These are phyloP conservation scores for Cremastobaeus sp. DNA, from an alignment of 2,888 invertebrate species.

Conservation along the genomic window DNA sequence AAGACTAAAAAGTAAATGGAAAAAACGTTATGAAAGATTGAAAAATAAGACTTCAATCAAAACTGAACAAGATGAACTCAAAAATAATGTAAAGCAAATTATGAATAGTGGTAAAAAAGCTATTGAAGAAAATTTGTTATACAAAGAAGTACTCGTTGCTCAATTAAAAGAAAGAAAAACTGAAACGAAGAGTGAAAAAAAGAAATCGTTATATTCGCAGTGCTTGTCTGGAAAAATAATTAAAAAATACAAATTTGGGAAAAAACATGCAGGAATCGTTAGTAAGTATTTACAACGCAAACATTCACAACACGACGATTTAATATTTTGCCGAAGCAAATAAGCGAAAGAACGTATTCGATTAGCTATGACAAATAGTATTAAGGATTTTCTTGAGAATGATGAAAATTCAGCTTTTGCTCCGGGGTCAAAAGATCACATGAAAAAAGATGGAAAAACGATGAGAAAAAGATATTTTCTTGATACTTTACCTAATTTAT, in stretches of 20 bases:
- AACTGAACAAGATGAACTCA: constrained; percentile 2
- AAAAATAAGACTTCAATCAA: not conserved
- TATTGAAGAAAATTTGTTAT: constrained; percentile 23
- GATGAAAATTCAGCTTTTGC: constrained; percentile 34
- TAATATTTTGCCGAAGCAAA: constrained; percentile 16
- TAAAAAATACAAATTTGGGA: constrained; percentile 30
- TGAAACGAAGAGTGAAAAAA: constrained; percentile 12
- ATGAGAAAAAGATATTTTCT: constrained; percentile 44
- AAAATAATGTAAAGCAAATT: constrained; percentile 19
- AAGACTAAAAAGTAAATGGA: not conserved
- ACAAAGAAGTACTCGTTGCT: constrained; percentile 8
- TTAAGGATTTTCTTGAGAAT: constrained; percentile 15
- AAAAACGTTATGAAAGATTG: constrained; percentile 6
- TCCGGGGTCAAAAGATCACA: constrained; percentile 38
- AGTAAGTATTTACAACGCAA: constrained; percentile 20
- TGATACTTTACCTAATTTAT: constrained; percentile 46
- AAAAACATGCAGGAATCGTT: constrained; percentile 10
- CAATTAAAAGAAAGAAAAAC: constrained; percentile 20
- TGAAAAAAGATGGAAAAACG: constrained; percentile 24
- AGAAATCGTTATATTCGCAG: constrained; percentile 19
- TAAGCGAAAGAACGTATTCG: constrained; percentile 2
- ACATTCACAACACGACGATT: not conserved
- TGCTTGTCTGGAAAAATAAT: constrained; percentile 21
- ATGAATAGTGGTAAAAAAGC: constrained; percentile 10
- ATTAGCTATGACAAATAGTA: constrained; percentile 4